Evolutionary conservation across 2,797 vertebrate species (phyloP).

Genomic region (Thunnus albacares): DNA sequence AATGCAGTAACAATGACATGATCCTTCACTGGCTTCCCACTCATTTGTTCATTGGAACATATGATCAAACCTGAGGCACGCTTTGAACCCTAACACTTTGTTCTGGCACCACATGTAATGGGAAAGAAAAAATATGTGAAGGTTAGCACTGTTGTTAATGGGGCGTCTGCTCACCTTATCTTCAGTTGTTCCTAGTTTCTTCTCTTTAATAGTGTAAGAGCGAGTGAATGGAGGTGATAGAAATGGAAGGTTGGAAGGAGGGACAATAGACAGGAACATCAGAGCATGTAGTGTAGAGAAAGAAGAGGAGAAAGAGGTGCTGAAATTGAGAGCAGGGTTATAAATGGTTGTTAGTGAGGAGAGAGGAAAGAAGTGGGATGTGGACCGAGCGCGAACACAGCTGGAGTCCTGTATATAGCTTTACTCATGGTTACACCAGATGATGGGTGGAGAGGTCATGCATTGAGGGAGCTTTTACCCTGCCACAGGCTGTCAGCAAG

Average conservation of each 20-base stretch:
- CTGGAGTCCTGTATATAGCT: constrained; percentile 55
- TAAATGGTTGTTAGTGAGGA: constrained; percentile 31
- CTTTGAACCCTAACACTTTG: background rate
- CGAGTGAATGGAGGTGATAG: background rate
- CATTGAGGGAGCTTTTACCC: constrained; percentile 45
- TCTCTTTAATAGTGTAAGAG: background rate
- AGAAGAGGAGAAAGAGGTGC: constrained; percentile 1
- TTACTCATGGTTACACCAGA: constrained; percentile 54
- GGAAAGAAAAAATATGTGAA: background rate
- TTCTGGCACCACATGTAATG: background rate
- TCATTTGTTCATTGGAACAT: background rate
- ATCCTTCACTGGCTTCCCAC: background rate
- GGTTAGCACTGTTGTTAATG: background rate
- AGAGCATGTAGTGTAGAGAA: constrained; percentile 11
- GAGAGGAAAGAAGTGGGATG: constrained; percentile 15
- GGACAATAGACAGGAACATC: constrained; percentile 5
- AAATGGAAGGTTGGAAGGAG: background rate
- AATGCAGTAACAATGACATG: too few species aligned
- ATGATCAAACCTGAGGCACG: background rate
- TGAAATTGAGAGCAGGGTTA: constrained; percentile 15
- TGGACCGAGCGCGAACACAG: constrained; percentile 48
- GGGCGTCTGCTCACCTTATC: background rate
- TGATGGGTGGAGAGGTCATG: constrained; percentile 57
- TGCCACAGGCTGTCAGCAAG: constrained; percentile 44
- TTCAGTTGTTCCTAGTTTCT: background rate